These are phyloP conservation scores for Acleris laterana DNA, from an alignment of 2,888 invertebrate species.

Conservation along the genomic window DNA sequence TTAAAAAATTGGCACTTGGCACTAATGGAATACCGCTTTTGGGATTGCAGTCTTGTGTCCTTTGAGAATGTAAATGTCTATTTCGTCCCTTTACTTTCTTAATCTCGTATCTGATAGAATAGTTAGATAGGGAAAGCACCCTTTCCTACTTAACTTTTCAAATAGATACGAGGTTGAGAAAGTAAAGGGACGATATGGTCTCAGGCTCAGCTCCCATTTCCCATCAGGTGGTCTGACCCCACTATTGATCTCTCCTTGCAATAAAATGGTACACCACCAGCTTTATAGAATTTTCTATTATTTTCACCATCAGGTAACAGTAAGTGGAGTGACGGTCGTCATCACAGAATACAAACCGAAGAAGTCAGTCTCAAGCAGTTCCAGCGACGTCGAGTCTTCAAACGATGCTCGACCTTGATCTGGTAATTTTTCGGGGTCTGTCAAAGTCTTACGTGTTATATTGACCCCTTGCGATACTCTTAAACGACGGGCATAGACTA, in stretches of 20 bases:
- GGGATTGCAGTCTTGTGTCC: too few species aligned
- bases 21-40: too few species aligned
- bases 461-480: neutral
- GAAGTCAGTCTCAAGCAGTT: slow-evolving; percentile 76
- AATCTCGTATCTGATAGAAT: too few species aligned
- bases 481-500: neutral
- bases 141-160: too few species aligned
- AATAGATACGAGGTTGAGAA: too few species aligned
- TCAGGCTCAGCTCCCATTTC: too few species aligned
- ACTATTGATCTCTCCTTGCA: neutral
- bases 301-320: slow-evolving; percentile 85
- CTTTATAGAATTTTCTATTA: neutral
- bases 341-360: slow-evolving; percentile 98
- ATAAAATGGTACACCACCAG: neutral
- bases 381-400: slow-evolving; percentile 79
- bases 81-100: too few species aligned
- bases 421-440: slow-evolving; percentile 34
- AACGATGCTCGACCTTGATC: slow-evolving; percentile 79
- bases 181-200: too few species aligned
- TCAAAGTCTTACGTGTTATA: neutral
- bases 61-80: too few species aligned
- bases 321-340: slow-evolving; percentile 98
- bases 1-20: too few species aligned
- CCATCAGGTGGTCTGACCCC: too few species aligned
- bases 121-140: too few species aligned